Conservation (phyloP, 2,888 invertebrate genomes). For the Cancer borealis region DNA sequence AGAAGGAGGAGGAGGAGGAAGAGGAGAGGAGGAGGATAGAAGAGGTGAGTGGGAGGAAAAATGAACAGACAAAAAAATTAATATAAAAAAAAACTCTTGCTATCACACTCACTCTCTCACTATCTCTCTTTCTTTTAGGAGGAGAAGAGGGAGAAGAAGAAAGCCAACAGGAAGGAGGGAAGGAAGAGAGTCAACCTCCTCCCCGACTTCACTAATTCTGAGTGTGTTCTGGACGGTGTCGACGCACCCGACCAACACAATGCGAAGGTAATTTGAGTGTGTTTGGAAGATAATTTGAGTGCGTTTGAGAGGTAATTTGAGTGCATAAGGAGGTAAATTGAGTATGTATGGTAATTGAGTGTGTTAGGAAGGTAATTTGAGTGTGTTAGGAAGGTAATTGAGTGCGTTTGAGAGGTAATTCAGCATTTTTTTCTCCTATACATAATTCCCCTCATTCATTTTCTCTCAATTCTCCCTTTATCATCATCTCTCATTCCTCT, state of each 20-base stretch:
- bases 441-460: not conserved
- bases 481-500: not conserved
- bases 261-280: too few species aligned
- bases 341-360: too few species aligned
- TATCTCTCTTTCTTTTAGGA: slow-evolving; percentile 56
- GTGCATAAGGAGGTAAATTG: too few species aligned
- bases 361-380: too few species aligned
- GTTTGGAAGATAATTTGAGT: too few species aligned
- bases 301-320: too few species aligned
- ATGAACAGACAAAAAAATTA: not conserved
- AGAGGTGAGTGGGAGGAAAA: slow-evolving; percentile 70
- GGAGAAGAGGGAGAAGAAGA: slow-evolving; percentile 73
- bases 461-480: not conserved
- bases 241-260: slow-evolving; percentile 81
- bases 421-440: not conserved
- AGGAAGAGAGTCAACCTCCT: slow-evolving; percentile 64
- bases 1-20: slow-evolving; percentile 79
- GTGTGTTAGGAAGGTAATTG: too few species aligned
- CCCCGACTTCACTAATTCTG: slow-evolving; percentile 77
- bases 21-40: slow-evolving; percentile 80
- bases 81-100: not conserved
- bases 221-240: slow-evolving; percentile 81
- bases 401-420: too few species aligned
- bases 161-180: slow-evolving; percentile 78
- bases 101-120: not conserved